Percentiles rank a stretch among this genome's conserved stretches.
Conservation (phyloP, 1,140 invertebrate genomes). For the Lasioglossum baleicum region DNA sequence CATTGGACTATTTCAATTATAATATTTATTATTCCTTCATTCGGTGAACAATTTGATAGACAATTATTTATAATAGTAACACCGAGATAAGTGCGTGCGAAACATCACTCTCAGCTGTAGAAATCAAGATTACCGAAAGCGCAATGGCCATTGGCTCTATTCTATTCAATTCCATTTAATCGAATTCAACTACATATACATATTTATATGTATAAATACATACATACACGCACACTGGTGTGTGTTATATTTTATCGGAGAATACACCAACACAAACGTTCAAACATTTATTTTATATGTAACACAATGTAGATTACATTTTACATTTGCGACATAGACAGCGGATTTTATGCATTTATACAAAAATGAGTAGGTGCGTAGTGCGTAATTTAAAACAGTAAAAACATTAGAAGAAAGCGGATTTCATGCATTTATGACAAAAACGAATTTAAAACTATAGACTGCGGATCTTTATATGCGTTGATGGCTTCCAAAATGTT, state of each 20-base stretch:
- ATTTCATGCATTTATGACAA: no score
- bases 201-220: no score
- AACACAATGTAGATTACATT: not conserved
- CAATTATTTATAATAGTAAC: not conserved
- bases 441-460: no score
- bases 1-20: not conserved
- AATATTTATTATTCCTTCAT: not conserved
- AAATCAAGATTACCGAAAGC: conserved; percentile 9
- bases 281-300: not conserved
- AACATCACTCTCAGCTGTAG: conserved; percentile 1
- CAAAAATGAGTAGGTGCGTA: no score
- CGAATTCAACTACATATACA: conserved; percentile 4
- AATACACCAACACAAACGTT: no score
- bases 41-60: not conserved
- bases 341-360: no score
- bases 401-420: no score
- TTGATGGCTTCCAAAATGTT: no score
- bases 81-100: not conserved
- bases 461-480: no score
- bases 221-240: not conserved
- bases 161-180: conserved; percentile 23
- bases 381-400: no score
- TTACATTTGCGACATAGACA: no score
- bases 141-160: conserved; percentile 12
- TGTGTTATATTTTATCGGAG: not conserved